phyloP scores from a whole-genome alignment of 2,797 vertebrate genomes.

The Sardinella longiceps region DNA sequence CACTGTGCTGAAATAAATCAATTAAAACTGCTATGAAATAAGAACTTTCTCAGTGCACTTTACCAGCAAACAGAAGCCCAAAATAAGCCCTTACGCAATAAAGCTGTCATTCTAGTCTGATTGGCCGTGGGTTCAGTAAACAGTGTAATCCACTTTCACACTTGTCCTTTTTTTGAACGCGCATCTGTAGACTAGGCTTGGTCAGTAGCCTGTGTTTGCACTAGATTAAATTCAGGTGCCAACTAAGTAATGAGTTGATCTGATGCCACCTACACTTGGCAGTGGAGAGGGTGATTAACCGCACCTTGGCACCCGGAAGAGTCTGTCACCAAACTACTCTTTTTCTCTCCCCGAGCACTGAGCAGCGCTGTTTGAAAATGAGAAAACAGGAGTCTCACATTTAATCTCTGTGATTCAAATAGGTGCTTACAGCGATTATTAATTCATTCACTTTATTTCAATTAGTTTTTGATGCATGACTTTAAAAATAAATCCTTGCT shows the following conservation, averaged over 20 bases:
- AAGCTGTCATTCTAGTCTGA: neutral
- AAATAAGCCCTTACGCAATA: neutral
- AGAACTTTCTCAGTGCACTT: neutral
- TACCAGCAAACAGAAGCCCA: neutral
- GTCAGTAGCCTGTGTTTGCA: neutral
- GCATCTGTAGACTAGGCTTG: conserved; percentile 9
- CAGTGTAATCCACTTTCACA: conserved; percentile 17
- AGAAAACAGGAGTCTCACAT: neutral
- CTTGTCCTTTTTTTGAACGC: neutral
- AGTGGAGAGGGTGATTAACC: neutral
- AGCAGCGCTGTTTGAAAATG: neutral
- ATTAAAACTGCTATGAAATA: neutral
- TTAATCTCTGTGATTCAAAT: neutral
- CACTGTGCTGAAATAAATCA: no score
- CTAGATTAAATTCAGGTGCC: conserved; percentile 19
- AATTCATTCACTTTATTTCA: neutral
- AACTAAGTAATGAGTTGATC: neutral
- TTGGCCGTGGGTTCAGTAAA: conserved; percentile 5
- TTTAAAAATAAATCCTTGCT: no score
- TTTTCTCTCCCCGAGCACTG: neutral
- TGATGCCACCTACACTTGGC: conserved; percentile 18
- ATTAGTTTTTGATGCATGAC: neutral
- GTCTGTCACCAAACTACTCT: neutral
- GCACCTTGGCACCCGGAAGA: neutral
- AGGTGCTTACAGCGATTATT: neutral